Evolutionary conservation across 2,888 invertebrate species (phyloP).

Genomic region (Tetragonula carbonaria): DNA sequence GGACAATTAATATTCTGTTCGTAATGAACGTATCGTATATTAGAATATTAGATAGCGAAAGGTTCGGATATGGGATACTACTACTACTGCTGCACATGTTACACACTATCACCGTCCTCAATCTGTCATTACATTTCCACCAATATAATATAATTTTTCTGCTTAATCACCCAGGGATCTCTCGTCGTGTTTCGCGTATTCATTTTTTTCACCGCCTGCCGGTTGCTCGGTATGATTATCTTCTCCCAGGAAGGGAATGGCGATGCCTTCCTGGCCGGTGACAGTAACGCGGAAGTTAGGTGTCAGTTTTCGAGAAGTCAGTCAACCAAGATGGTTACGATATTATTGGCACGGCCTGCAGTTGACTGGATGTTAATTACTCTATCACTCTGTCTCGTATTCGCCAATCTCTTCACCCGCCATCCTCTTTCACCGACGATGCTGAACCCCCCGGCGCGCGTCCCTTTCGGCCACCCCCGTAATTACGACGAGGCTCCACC

Average conservation of each 20-base stretch:
- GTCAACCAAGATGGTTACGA: constrained; percentile 65
- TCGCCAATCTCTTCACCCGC: constrained; percentile 11
- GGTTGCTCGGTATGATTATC: background rate
- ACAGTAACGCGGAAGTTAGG: constrained; percentile 13
- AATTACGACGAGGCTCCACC: constrained; percentile 80
- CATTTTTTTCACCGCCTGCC: no score
- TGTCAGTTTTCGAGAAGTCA: constrained; percentile 52
- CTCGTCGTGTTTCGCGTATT: background rate
- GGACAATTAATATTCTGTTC: no score
- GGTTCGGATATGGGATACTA: no score
- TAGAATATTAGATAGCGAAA: no score
- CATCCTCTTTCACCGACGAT: constrained; percentile 24
- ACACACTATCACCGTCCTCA: no score
- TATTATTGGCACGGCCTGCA: constrained; percentile 77
- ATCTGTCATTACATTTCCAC: background rate
- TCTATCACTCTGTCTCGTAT: constrained; percentile 70
- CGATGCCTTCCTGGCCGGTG: background rate
- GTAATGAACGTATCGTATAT: no score
- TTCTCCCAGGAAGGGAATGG: background rate
- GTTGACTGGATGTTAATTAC: constrained; percentile 80
- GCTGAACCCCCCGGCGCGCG: background rate
- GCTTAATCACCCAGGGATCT: background rate
- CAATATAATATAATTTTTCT: background rate
- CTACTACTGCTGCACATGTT: no score
- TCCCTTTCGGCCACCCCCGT: constrained; percentile 56